These are phyloP conservation scores for Dendrocopos noguchii DNA, from an alignment of 2,113 vertebrate genomes.

Conservation along the genomic window DNA sequence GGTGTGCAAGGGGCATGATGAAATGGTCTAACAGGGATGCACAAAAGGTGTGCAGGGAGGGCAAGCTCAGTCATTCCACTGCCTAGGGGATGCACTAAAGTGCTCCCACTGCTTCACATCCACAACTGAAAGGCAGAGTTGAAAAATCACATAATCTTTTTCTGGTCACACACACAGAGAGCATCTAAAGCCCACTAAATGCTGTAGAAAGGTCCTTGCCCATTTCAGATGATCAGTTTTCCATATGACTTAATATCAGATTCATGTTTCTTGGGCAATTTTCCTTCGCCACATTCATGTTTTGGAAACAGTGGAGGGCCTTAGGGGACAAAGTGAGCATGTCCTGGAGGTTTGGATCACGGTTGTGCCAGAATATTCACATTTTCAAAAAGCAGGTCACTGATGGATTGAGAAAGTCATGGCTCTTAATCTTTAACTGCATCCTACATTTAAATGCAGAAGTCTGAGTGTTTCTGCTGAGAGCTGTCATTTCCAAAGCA, in stretches of 20 bases:
- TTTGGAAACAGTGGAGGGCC: background rate
- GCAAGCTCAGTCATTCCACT: background rate
- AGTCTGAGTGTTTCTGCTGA: background rate
- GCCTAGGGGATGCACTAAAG: background rate
- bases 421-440: background rate
- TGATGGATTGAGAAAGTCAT: constrained; percentile 2
- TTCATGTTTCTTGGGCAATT: background rate
- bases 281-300: background rate
- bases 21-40: background rate
- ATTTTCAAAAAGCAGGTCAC: constrained; percentile 25
- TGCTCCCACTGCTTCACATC: background rate
- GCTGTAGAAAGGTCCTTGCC: constrained; percentile 8
- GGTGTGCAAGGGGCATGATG: no score
- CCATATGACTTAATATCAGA: background rate
- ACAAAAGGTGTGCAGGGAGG: background rate
- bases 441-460: background rate
- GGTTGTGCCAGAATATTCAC: background rate
- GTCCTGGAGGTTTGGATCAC: background rate
- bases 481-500: background rate
- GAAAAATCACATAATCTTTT: background rate
- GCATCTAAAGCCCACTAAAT: background rate
- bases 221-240: background rate
- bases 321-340: background rate
- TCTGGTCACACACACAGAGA: background rate
- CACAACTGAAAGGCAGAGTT: background rate